These are phyloP conservation scores for Coenobita brevimanus DNA, from an alignment of 1,140 invertebrate genomes.

Conservation along the genomic window DNA sequence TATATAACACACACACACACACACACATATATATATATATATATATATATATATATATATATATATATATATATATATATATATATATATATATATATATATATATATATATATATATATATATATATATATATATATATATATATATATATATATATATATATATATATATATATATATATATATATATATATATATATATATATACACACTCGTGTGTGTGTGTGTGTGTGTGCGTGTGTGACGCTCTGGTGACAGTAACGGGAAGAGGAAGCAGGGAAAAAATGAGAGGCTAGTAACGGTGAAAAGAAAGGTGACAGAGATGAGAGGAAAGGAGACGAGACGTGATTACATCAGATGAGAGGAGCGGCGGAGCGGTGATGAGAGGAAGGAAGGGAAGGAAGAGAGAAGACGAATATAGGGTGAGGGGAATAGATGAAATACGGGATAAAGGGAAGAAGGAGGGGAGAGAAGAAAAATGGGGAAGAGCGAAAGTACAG, in stretches of 20 bases:
- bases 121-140: slow-evolving; percentile 11
- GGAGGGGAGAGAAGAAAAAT: neutral
- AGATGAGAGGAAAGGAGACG: neutral
- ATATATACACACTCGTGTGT: neutral
- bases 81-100: slow-evolving; percentile 8
- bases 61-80: neutral
- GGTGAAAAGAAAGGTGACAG: neutral
- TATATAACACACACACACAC: slow-evolving; percentile 14
- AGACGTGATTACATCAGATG: too few relatives aligned
- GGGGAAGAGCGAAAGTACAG: neutral
- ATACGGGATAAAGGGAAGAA: neutral
- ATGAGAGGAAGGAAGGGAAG: neutral
- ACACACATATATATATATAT: slow-evolving; percentile 34
- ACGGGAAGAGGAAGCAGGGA: neutral
- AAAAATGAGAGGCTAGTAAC: too few relatives aligned
- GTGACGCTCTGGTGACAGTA: neutral
- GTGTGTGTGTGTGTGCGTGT: too few relatives aligned
- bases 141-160: neutral
- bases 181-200: neutral
- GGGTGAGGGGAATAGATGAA: neutral
- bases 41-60: slow-evolving; percentile 5
- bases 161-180: neutral
- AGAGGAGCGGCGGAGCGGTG: too few relatives aligned
- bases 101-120: slow-evolving; percentile 16
- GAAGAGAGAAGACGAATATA: neutral